These are phyloP conservation scores for Spodoptera frugiperda DNA, from an alignment of 1,140 invertebrate species.

Conservation along the genomic window DNA sequence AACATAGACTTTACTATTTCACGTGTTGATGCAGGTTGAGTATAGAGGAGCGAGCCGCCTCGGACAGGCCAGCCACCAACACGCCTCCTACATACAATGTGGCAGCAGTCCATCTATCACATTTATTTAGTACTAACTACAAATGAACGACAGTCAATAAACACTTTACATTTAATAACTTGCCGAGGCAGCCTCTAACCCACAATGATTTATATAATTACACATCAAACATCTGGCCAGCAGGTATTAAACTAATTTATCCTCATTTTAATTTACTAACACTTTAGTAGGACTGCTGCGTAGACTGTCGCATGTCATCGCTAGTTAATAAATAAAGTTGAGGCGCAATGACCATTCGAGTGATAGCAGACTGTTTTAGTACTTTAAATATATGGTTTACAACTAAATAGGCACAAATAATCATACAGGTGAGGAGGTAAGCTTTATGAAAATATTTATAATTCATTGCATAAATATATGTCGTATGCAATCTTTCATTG, in stretches of 20 bases:
- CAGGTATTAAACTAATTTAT: constrained; percentile 51
- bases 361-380: constrained; percentile 41
- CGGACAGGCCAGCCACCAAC: neutral
- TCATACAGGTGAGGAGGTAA: constrained; percentile 68
- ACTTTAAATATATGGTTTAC: constrained; percentile 47
- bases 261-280: constrained; percentile 37
- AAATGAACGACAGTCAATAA: constrained; percentile 79
- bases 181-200: constrained; percentile 59
- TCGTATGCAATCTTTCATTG: constrained; percentile 59
- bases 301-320: constrained; percentile 62
- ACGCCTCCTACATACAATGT: constrained; percentile 24
- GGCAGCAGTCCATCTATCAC: constrained; percentile 76
- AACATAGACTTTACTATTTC: constrained; percentile 43
- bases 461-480: constrained; percentile 67
- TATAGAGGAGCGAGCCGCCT: constrained; percentile 2
- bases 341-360: constrained; percentile 67
- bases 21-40: constrained; percentile 14
- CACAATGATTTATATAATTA: constrained; percentile 57
- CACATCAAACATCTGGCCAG: constrained; percentile 62
- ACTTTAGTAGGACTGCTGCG: constrained; percentile 72
- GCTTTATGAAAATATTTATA: constrained; percentile 77
- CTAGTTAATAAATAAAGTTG: constrained; percentile 61
- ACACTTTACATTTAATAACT: constrained; percentile 62
- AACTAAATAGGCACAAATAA: constrained; percentile 72
- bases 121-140: constrained; percentile 64